Evolutionary conservation across 2,797 vertebrate genomes (phyloP).

Genomic region (Triplophysa bombifrons): DNA sequence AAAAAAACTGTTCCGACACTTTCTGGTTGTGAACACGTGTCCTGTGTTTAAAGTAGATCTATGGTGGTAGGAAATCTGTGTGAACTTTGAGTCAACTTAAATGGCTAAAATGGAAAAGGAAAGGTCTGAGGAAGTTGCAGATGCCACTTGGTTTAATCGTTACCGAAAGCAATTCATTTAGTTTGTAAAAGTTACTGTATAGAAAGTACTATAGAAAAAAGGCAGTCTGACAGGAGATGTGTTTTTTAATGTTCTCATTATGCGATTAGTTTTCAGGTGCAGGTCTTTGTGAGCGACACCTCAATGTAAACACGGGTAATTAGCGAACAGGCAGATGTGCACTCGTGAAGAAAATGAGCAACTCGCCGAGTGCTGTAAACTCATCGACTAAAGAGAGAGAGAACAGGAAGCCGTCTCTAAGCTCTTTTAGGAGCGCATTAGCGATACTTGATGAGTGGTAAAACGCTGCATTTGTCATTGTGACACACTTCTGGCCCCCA

Average conservation of each 20-base stretch:
- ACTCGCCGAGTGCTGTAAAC: slow-evolving; percentile 10
- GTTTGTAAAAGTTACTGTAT: neutral
- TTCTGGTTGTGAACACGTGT: neutral
- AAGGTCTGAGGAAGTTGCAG: neutral
- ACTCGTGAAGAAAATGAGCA: slow-evolving; percentile 23
- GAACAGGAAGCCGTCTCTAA: slow-evolving; percentile 55
- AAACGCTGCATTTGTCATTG: slow-evolving; percentile 59
- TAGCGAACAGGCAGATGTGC: slow-evolving; percentile 29
- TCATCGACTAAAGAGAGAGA: slow-evolving; percentile 26
- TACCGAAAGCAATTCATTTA: neutral
- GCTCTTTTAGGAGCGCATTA: slow-evolving; percentile 60
- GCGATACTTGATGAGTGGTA: slow-evolving; percentile 59
- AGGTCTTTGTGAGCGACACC: slow-evolving; percentile 19
- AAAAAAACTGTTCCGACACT: neutral
- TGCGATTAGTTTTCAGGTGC: slow-evolving; percentile 16
- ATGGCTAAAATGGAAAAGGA: neutral
- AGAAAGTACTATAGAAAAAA: too few relatives aligned
- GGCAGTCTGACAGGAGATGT: neutral
- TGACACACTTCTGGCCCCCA: slow-evolving; percentile 57
- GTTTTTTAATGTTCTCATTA: neutral
- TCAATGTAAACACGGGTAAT: slow-evolving; percentile 33
- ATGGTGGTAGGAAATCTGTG: neutral
- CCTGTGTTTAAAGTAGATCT: neutral
- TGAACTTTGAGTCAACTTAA: neutral
- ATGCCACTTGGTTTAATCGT: neutral